Evolutionary conservation across 1,140 invertebrate genomes (phyloP), one percentile per base, ranked within the genome.

Genomic region (Drosophila trapezifrons): DNA sequence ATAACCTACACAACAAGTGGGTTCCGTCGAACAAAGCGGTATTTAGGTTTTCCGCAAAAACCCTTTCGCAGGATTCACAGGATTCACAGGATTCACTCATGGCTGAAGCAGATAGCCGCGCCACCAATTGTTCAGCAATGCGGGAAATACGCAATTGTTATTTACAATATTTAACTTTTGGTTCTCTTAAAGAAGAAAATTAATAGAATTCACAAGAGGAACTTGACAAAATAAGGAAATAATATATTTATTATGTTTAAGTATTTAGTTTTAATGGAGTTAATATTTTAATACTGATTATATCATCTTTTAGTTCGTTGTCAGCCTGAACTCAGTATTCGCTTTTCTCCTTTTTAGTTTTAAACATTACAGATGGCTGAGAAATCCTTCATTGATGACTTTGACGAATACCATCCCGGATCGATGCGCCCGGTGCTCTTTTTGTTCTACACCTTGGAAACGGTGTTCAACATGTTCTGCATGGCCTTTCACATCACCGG

Each of bases 41-140:
- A 89, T 87, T 87, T 83, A 87, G 84, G 76, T 89, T 84, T 79
- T 80, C 29, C 64, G 63, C 70, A 89, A 74, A 80, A 76, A 59
- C 55, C 80, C 63, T 76, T 84, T 85, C 81, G 84, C 75, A 56
- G 78, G 60, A 75, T 56, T 78, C 81, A 80, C 29, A 35, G 49
- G 49, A 35, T 35, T 52, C 84, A 80, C 78, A 64, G 85, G 57
- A 80, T 60, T 80, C 84, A 89, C 76, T 89, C 84, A 89, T 89
- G 84, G 80, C 70, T 71, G 65, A 89, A 89, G 73, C 69, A 78
- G 84, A 89, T 89, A 89, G 45, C 38, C 57, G 22, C 60, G 57
- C 20, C 29, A 40, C 6, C 71, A 20, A 49, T 66, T 67, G 60
- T 51, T 47, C 65, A 65, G 32, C 45, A 69, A 42, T 32, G 65